Evolutionary conservation across 2,797 vertebrate genomes (phyloP).

Genomic region (Phrynocephalus vlangalii): DNA sequence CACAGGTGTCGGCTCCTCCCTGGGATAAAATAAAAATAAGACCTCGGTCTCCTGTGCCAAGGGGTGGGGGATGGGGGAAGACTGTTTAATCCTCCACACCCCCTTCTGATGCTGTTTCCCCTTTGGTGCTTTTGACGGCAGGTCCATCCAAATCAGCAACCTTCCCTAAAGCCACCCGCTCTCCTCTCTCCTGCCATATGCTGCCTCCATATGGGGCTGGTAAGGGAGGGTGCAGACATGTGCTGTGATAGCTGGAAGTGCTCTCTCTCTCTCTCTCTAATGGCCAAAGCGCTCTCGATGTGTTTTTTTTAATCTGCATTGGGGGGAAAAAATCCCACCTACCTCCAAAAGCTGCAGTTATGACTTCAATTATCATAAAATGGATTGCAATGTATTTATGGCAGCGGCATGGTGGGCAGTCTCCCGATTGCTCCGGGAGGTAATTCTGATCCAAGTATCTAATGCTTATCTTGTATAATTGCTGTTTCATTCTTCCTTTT

Average conservation of each 20-base stretch:
- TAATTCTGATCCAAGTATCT: slow-evolving; percentile 41
- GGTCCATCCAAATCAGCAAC: slow-evolving; percentile 4
- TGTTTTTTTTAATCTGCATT: slow-evolving; percentile 36
- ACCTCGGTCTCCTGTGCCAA: neutral
- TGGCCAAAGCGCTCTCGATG: slow-evolving; percentile 36
- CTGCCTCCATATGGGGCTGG: slow-evolving; percentile 35
- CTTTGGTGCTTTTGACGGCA: neutral
- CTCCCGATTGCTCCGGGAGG: slow-evolving; percentile 42
- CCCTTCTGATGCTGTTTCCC: neutral
- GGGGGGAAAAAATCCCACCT: slow-evolving; percentile 26
- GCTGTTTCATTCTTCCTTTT: slow-evolving; percentile 46
- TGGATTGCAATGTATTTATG: slow-evolving; percentile 50
- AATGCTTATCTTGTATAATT: slow-evolving; percentile 57
- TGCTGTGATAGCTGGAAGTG: slow-evolving; percentile 19
- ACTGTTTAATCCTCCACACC: neutral
- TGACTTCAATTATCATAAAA: slow-evolving; percentile 54
- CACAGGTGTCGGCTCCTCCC: neutral
- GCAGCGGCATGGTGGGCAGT: slow-evolving; percentile 27
- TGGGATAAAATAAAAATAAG: neutral
- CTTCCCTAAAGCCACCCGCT: neutral
- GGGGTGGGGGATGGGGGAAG: no score
- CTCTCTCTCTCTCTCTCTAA: neutral
- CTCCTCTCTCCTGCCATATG: slow-evolving; percentile 16
- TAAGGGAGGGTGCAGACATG: neutral
- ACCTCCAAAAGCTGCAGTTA: slow-evolving; percentile 45